Base-by-base conservation (phyloP, 2,888 invertebrate species). In the Polyommatus icarus region DNA sequence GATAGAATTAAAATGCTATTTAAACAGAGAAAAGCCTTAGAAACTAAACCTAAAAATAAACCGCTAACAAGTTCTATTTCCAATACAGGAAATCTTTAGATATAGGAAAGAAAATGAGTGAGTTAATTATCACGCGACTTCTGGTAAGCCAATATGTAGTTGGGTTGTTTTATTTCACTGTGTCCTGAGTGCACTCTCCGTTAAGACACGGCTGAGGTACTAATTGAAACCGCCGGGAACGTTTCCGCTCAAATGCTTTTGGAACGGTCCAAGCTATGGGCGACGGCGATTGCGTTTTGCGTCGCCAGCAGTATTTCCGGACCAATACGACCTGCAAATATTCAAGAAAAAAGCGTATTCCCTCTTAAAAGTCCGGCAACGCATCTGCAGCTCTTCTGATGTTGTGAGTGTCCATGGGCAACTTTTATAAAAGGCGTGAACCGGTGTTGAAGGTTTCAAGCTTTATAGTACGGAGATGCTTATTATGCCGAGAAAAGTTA, bases 181-280 rank as follows among this genome's bases (percentile, higher is more conserved):
- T 78, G 79, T 80, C 79, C 79, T 50, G 50, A 67, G 78, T 76
- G 77, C 78, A 79, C 77, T 77, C 71, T 77, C 79, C 72, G 80
- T 67, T 57, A 77, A 57, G 71, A 77, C 72, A 77, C 67, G 84
- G 86, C 78, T 82, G 80, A 79, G 83, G 80, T 81, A 83, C 87
- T 89, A 89, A 89, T 89, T 89, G 89, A 88, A 89, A 88, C 86
- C 86, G 81, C 85, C 84, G 84, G 82, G 86, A 86, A 84, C 85
- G 87, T 88, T 88, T 87, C 85, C 87, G 82, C 84, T 84, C 85
- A 80, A 79, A 79, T 84, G 82, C 81, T 84, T 82, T 83, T 84
- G 82, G 83, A 76, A 32, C 57, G 54, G 78, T 78, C 78, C 80
- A 78, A 77, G 79, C 78, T 71, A 76, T 54, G 76, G 82, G 80